Conservation (phyloP, 2,888 invertebrate genomes). For the Caenorhabditis sp. region DNA sequence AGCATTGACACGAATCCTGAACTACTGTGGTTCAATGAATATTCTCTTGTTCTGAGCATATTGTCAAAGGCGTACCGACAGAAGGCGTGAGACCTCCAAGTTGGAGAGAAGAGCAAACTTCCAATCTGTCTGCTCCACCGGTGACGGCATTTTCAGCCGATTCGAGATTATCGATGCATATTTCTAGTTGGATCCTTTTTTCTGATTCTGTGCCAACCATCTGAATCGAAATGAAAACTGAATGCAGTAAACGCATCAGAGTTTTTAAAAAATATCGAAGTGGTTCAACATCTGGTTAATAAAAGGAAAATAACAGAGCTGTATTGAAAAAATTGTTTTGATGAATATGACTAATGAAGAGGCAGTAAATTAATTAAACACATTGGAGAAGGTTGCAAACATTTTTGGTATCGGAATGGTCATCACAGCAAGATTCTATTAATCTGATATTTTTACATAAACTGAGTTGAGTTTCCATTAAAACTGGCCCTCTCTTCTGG, state of each 20-base stretch:
- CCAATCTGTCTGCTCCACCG: constrained; percentile 69
- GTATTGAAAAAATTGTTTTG: background rate
- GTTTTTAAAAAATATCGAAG: no score
- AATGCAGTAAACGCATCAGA: background rate
- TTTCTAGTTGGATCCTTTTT: constrained; percentile 57
- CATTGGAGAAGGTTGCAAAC: background rate
- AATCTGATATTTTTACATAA: constrained; percentile 50
- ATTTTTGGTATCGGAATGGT: constrained; percentile 22
- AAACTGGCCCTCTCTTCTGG: constrained; percentile 67
- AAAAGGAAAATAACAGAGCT: no score
- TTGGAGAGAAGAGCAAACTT: constrained; percentile 66
- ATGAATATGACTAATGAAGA: background rate
- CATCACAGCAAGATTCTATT: constrained; percentile 28
- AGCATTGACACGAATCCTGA: constrained; percentile 67
- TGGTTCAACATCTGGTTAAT: no score
- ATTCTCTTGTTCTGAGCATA: background rate
- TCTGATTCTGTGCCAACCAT: constrained; percentile 16
- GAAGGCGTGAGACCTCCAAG: constrained; percentile 45
- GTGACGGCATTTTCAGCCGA: constrained; percentile 68
- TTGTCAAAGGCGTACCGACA: constrained; percentile 11
- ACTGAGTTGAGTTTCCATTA: constrained; percentile 77
- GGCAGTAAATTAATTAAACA: background rate
- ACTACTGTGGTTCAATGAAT: background rate
- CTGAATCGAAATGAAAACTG: background rate
- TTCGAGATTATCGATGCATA: constrained; percentile 72